Conservation (phyloP, 2,113 vertebrate species). For the Gymnobelideus leadbeateri region DNA sequence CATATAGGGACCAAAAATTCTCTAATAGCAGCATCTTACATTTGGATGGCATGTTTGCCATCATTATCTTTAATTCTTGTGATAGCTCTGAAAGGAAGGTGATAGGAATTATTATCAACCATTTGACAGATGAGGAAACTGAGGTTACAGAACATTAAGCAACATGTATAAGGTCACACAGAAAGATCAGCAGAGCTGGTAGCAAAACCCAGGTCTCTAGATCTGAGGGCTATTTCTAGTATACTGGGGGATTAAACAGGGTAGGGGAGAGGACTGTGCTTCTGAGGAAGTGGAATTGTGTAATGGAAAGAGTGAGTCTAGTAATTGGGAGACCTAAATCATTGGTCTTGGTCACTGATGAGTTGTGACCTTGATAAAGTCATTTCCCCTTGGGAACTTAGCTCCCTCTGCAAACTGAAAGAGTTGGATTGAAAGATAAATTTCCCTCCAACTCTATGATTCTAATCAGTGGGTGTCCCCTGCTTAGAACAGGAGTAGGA, state of each 20-base stretch:
- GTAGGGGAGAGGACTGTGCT: background rate
- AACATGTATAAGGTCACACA: background rate
- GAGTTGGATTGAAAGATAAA: background rate
- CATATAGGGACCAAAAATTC: background rate
- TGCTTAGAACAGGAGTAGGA: background rate
- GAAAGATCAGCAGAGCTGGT: constrained; percentile 3
- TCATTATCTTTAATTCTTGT: background rate
- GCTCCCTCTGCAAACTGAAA: background rate
- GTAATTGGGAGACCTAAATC: too few species aligned
- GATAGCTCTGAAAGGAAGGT: background rate
- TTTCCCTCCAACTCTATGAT: background rate
- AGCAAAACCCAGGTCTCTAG: background rate
- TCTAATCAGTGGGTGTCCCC: background rate
- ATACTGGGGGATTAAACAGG: background rate
- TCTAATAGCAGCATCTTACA: background rate
- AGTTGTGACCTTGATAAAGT: background rate
- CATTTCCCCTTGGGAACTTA: background rate
- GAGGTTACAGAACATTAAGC: background rate
- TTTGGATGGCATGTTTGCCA: background rate
- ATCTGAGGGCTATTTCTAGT: background rate
- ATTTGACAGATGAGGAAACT: background rate
- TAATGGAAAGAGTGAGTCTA: background rate
- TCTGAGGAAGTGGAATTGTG: background rate
- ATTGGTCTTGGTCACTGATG: background rate
- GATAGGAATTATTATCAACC: background rate